Evolutionary conservation across 2,113 vertebrate genomes (phyloP).

Genomic region (Notechis scutatus): DNA sequence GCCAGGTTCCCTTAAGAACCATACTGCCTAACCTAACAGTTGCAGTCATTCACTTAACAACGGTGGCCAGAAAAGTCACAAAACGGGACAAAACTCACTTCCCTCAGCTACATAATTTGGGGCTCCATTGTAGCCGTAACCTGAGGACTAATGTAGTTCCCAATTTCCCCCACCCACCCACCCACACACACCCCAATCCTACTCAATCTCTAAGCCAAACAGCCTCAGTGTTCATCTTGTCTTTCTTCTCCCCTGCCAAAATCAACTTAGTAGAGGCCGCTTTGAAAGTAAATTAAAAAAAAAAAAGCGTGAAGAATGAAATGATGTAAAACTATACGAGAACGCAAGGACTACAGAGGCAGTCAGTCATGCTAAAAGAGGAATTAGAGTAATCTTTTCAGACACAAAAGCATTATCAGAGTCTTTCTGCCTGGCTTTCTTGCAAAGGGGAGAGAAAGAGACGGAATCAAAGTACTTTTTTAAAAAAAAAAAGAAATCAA

Average conservation of each 20-base stretch:
- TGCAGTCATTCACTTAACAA: no score
- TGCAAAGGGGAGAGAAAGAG: not conserved
- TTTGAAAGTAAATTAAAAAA: slow-evolving; percentile 53
- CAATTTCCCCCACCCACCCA: no score
- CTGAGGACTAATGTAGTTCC: no score
- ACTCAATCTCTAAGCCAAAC: not conserved
- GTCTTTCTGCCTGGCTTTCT: slow-evolving; percentile 43
- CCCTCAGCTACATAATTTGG: no score
- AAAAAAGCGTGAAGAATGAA: slow-evolving; percentile 42
- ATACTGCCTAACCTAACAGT: no score
- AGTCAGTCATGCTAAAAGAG: slow-evolving; percentile 42
- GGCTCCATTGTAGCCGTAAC: no score
- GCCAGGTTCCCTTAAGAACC: no score
- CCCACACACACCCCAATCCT: not conserved
- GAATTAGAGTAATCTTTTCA: slow-evolving; percentile 43
- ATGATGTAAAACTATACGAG: slow-evolving; percentile 42
- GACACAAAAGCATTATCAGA: slow-evolving; percentile 48
- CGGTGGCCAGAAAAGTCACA: no score
- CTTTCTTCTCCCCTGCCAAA: not conserved
- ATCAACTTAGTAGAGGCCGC: slow-evolving; percentile 36
- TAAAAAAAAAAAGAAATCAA: no score
- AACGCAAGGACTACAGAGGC: slow-evolving; percentile 49
- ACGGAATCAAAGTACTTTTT: slow-evolving; percentile 27
- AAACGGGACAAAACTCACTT: no score
- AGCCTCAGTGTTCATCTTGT: not conserved